Conservation (phyloP, 1,140 invertebrate species). For the Asobara japonica region DNA sequence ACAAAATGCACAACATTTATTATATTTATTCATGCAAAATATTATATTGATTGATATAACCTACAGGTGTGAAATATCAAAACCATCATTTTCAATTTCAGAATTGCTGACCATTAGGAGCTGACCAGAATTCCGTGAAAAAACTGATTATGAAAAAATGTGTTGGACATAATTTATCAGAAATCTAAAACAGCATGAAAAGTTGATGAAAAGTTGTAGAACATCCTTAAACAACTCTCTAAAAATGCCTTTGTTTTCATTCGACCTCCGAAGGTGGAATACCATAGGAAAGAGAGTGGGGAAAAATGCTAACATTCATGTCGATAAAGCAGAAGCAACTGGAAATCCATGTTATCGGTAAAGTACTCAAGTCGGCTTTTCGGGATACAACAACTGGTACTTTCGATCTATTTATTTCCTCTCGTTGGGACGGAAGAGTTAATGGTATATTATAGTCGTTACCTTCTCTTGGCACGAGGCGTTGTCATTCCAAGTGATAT, state of each 20-base stretch:
- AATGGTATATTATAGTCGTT: not conserved
- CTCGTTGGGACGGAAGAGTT: not conserved
- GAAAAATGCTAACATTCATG: not conserved
- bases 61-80: no score
- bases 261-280: not conserved
- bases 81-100: no score
- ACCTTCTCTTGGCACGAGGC: not conserved
- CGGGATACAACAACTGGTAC: not conserved
- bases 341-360: slow-evolving; percentile 3
- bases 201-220: no score
- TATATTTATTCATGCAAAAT: no score
- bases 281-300: not conserved
- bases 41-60: not conserved
- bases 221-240: not conserved
- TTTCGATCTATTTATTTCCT: not conserved
- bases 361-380: not conserved
- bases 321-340: not conserved
- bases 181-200: no score
- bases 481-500: not conserved
- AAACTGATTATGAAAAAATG: no score
- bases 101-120: no score
- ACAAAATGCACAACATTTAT: no score
- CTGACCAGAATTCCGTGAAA: no score
- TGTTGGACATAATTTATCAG: no score
- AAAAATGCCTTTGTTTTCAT: slow-evolving; percentile 1